Conservation (phyloP, 23 tunicate species). For the Styela plicata region DNA sequence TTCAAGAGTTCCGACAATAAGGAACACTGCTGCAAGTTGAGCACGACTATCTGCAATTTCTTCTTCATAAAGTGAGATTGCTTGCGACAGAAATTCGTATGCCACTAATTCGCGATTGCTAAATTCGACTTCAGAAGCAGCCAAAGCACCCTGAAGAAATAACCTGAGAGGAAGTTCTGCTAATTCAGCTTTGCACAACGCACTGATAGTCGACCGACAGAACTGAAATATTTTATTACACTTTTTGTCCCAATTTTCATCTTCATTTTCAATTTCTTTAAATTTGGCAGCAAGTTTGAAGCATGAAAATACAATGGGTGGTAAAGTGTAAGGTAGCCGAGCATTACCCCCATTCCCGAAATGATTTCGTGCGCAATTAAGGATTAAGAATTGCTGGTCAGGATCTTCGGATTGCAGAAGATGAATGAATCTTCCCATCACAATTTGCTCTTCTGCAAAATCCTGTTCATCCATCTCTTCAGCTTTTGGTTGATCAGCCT, state of each 20-base stretch:
- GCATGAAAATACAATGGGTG: constrained; percentile 67
- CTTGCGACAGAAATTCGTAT: constrained; percentile 88
- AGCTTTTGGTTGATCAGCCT: constrained; percentile 68
- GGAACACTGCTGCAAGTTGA: constrained; percentile 78
- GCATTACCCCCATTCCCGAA: constrained; percentile 75
- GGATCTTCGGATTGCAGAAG: constrained; percentile 46
- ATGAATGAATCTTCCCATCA: constrained; percentile 68
- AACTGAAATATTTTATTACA: constrained; percentile 74
- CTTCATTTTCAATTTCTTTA: constrained; percentile 55
- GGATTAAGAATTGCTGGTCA: constrained; percentile 68
- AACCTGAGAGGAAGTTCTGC: constrained; percentile 78
- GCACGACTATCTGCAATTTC: constrained; percentile 93
- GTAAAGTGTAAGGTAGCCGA: constrained; percentile 67
- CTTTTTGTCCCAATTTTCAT: constrained; percentile 78
- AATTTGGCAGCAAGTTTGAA: constrained; percentile 49
- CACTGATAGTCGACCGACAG: constrained; percentile 65
- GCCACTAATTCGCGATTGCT: constrained; percentile 83
- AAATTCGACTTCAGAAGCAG: constrained; percentile 67
- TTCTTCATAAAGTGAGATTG: constrained; percentile 90
- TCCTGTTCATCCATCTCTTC: constrained; percentile 53
- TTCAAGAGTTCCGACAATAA: constrained; percentile 65
- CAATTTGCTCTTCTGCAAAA: constrained; percentile 71
- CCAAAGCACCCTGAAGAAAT: constrained; percentile 79
- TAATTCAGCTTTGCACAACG: constrained; percentile 55
- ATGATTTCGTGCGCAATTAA: constrained; percentile 60